Percentiles rank a stretch among this genome's conserved stretches.
phyloP scores from a whole-genome alignment of 2,888 invertebrate genomes.

The Abrostola tripartita region DNA sequence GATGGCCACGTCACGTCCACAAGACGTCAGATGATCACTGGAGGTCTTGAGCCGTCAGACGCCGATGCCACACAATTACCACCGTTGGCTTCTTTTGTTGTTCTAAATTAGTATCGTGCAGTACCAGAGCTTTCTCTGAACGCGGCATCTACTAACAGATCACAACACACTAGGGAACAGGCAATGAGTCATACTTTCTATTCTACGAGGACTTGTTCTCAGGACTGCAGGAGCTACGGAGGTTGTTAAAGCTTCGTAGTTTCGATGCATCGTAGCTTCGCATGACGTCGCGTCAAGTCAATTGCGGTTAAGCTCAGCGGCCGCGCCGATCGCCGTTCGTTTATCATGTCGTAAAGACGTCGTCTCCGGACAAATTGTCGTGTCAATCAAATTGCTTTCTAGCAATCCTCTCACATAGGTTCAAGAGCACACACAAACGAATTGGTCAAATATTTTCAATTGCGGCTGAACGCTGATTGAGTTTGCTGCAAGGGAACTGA shows the following conservation, averaged over 20 bases:
- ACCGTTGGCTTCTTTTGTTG: constrained; percentile 44
- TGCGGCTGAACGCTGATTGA: neutral
- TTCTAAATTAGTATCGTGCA: constrained; percentile 27
- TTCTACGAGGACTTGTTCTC: neutral
- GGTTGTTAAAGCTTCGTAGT: no score
- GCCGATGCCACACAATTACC: constrained; percentile 32
- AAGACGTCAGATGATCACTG: neutral
- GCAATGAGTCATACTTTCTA: neutral
- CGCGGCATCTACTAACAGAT: constrained; percentile 12
- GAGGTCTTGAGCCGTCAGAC: constrained; percentile 49
- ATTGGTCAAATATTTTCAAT: neutral
- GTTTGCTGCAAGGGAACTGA: neutral
- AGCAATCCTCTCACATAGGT: constrained; percentile 3
- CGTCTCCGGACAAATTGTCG: constrained; percentile 47
- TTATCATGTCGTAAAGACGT: constrained; percentile 13
- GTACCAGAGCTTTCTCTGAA: constrained; percentile 29
- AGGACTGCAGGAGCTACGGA: no score
- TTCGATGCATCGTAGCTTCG: no score
- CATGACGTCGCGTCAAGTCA: no score
- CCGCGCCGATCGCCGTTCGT: neutral
- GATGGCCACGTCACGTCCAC: neutral
- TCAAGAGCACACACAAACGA: neutral
- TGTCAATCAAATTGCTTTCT: constrained; percentile 48
- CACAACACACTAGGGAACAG: neutral
- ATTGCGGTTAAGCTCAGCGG: no score